Evolutionary conservation across 2,888 invertebrate species (phyloP).

Genomic region (Heliconius charithonia): DNA sequence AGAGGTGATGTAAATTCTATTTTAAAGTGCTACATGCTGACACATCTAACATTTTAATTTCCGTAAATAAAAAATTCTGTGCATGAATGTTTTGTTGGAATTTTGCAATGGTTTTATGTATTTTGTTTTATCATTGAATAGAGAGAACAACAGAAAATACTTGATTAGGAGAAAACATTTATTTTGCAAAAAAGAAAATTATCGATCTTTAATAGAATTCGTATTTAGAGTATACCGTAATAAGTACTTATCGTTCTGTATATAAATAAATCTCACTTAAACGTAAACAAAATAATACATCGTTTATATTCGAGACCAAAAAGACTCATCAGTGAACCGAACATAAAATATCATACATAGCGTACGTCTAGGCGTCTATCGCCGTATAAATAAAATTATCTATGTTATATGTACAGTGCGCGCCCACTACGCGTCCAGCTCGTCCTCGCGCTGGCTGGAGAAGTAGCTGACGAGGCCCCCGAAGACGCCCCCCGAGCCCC

Average conservation of each 20-base stretch:
- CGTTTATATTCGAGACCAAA: slow-evolving; percentile 78
- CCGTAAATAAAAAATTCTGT: too few species aligned
- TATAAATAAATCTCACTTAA: slow-evolving; percentile 84
- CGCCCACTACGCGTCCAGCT: slow-evolving; percentile 86
- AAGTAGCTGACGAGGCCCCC: slow-evolving; percentile 96
- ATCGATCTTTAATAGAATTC: slow-evolving; percentile 79
- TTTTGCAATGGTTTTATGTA: too few species aligned
- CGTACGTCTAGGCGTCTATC: slow-evolving; percentile 52
- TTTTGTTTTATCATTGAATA: too few species aligned
- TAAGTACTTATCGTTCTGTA: slow-evolving; percentile 79
- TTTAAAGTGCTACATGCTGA: too few species aligned
- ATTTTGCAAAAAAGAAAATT: slow-evolving; percentile 76
- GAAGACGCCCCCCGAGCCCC: slow-evolving; percentile 89
- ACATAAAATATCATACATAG: slow-evolving; percentile 69
- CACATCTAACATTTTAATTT: too few species aligned
- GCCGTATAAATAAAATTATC: slow-evolving; percentile 67
- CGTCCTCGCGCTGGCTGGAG: slow-evolving; percentile 94
- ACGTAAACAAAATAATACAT: slow-evolving; percentile 81
- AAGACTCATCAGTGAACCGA: slow-evolving; percentile 70
- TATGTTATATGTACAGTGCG: slow-evolving; percentile 62
- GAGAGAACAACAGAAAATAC: slow-evolving; percentile 11
- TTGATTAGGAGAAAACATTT: slow-evolving; percentile 78
- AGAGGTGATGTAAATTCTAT: too few species aligned
- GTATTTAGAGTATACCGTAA: slow-evolving; percentile 78
- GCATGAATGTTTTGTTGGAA: too few species aligned